Evolutionary conservation across 92 coral and sea anemone species (phyloP), one percentile per base, ranked within the genome.

Genomic region (Palythoa caribaeorum): DNA sequence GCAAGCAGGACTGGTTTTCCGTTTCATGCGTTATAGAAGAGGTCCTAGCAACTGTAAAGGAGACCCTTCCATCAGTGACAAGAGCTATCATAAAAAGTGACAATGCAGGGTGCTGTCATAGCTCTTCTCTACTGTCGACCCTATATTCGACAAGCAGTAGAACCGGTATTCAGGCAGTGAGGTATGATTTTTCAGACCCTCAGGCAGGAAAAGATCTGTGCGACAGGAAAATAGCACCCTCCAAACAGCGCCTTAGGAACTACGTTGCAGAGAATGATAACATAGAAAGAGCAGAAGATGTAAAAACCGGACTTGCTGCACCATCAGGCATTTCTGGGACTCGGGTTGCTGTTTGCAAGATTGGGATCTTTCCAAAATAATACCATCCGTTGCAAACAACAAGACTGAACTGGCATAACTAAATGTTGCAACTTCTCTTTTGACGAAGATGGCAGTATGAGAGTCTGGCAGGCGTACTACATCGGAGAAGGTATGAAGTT

Each of bases 21-120:
- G 93, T 91, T 12, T 87, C 91, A 15, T 54, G 78, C 76, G 84
- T 84, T 3, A 17, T 84, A 11, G 89, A 88, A 77, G 89, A 91
- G 38, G 89, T 91, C 60, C 89, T 91, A 11, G 38, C 20, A 11
- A 9, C 76, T 9, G 73, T 87, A 62, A 87, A 91, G 44, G 85
- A 75, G 39, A 63, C 80, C 16, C 93, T 83, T 35, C 87, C 89
- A 14, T 40, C 89, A 9, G 89, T 90, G 38, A 51, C 75, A 48
- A 63, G 76, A 21, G 92, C 92, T 12, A 20, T 52, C 9, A 38
- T 86, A 3, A 28, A 87, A 37, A 91, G 93, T 83, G 88, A 87
- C 44, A 91, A 91, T 77, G 89, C 89, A 9, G 91, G 91, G 16
- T 91, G 93, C 79, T 91, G 87, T 74, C 93, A 87, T 55, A 75